phyloP scores from a whole-genome alignment of 2,797 vertebrate genomes.

The Myotis vivesi region DNA sequence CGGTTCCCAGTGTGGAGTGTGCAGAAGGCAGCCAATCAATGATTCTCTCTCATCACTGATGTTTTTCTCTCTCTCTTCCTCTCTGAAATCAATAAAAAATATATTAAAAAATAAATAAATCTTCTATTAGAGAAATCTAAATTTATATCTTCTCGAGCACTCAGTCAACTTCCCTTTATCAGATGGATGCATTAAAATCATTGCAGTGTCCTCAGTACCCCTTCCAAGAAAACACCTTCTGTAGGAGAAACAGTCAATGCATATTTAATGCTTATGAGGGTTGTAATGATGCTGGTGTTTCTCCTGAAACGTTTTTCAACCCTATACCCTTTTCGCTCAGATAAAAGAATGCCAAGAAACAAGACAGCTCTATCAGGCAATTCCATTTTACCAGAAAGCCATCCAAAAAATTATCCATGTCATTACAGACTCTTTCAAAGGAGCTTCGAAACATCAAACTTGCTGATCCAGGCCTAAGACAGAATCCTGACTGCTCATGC shows the following conservation, averaged over 20 bases:
- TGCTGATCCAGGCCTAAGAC: not conserved
- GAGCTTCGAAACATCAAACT: not conserved
- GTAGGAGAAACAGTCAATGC: not conserved
- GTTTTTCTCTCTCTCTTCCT: no score
- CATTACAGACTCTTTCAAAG: not conserved
- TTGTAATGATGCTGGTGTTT: not conserved
- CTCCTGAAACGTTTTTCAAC: not conserved
- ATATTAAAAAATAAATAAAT: no score
- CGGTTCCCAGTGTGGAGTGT: no score
- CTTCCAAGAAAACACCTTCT: not conserved
- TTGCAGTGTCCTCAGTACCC: not conserved
- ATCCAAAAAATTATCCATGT: slow-evolving; percentile 22
- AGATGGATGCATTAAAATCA: not conserved
- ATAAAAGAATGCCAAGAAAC: not conserved
- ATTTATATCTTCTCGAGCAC: not conserved
- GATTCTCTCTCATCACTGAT: no score
- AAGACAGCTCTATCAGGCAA: not conserved
- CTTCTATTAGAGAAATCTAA: not conserved
- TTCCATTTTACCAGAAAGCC: slow-evolving; percentile 28
- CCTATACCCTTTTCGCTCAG: not conserved
- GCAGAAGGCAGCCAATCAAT: no score
- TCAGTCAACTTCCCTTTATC: not conserved
- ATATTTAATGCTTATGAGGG: not conserved
- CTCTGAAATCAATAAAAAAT: no score
- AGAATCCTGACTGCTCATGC: not conserved